Conservation (phyloP, 2,797 vertebrate species). For the Helarctos malayanus region DNA sequence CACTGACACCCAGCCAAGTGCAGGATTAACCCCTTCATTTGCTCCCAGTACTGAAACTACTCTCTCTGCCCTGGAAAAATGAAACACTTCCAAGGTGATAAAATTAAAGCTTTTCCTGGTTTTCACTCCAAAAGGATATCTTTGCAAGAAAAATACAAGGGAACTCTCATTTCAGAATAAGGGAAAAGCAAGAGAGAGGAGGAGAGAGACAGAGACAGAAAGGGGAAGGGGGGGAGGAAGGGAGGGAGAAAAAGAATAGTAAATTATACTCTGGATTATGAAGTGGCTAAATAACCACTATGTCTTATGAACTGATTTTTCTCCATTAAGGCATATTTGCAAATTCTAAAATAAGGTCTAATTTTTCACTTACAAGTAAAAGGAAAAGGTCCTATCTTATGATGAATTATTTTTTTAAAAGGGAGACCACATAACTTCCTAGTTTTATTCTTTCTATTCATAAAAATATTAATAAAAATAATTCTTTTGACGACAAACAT, state of each 20-base stretch:
- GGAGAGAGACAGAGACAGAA: neutral
- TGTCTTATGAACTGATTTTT: constrained; percentile 14
- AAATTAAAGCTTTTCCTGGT: neutral
- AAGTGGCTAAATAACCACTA: neutral
- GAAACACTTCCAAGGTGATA: neutral
- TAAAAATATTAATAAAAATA: neutral
- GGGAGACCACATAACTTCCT: neutral
- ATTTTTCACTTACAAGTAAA: constrained; percentile 22
- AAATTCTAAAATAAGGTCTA: constrained; percentile 32
- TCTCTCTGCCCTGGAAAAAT: neutral
- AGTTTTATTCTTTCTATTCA: constrained; percentile 26
- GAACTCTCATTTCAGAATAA: neutral
- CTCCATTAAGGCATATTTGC: constrained; percentile 19
- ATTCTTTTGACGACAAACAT: neutral
- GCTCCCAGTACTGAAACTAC: neutral
- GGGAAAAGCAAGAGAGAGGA: neutral
- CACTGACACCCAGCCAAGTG: constrained; percentile 77
- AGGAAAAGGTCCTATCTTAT: neutral
- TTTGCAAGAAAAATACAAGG: neutral
- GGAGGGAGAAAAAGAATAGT: neutral
- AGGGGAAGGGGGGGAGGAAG: neutral
- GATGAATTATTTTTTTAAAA: constrained; percentile 23
- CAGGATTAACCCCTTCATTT: constrained; percentile 86
- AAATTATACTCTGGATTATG: neutral
- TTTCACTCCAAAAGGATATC: neutral